Evolutionary conservation across 2,888 invertebrate species (phyloP).

Genomic region (Lochmaea capreae): DNA sequence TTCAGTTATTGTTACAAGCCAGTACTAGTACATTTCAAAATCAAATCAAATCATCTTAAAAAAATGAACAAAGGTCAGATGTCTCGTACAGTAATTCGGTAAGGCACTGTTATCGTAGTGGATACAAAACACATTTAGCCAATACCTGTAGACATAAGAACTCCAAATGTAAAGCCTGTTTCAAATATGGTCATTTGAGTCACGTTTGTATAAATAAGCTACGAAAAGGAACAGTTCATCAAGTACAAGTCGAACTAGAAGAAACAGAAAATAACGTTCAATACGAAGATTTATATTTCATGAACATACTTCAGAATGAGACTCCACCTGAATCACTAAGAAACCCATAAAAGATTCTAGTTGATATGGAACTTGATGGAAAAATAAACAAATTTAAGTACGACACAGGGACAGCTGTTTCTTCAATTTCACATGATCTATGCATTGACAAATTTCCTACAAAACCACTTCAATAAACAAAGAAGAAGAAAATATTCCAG

Average conservation of each 20-base stretch:
- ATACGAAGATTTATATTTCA: neutral
- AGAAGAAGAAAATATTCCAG: too few species aligned
- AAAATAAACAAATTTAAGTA: neutral
- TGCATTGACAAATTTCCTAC: too few species aligned
- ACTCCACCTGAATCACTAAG: neutral
- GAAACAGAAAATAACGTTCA: too few species aligned
- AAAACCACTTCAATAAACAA: too few species aligned
- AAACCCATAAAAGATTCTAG: too few species aligned
- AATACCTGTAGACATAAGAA: slow-evolving; percentile 5
- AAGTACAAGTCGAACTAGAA: neutral
- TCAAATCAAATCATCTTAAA: too few species aligned
- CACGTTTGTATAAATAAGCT: neutral
- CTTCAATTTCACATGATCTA: too few species aligned
- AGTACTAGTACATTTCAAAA: neutral
- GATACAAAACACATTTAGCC: slow-evolving; percentile 12
- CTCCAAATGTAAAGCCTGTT: slow-evolving; percentile 6
- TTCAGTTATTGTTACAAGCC: neutral
- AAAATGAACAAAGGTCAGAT: too few species aligned
- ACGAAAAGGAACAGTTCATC: neutral
- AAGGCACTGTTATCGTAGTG: slow-evolving; percentile 1
- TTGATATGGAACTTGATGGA: neutral
- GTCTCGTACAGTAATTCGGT: neutral
- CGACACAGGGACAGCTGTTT: too few species aligned
- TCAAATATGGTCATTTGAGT: slow-evolving; percentile 5
- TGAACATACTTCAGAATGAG: neutral